A percentile compares a stretch with the other conserved stretches of the same genome.
phyloP scores from a whole-genome alignment of 53 echinoderm and acorn worm genomes.

The Astropecten irregularis region DNA sequence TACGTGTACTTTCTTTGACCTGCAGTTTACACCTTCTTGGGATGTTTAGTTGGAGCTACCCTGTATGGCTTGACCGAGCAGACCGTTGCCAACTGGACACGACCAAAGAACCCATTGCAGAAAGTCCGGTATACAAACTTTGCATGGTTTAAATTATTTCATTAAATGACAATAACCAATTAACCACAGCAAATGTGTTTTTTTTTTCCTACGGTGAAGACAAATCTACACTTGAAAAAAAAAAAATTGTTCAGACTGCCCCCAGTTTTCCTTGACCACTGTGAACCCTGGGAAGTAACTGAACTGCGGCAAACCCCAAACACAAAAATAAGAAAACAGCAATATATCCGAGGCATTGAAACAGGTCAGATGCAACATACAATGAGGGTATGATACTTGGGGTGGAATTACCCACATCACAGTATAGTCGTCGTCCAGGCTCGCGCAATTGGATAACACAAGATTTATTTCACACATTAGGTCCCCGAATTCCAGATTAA shows the following conservation, averaged over 20 bases:
- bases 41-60: constrained; percentile 77
- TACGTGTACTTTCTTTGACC: too few species aligned
- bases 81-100: constrained; percentile 33
- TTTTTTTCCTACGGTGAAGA: not conserved
- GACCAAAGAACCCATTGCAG: constrained; percentile 25
- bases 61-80: constrained; percentile 81
- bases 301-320: not conserved
- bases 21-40: constrained; percentile 66
- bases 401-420: too few species aligned
- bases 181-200: not conserved
- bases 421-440: too few species aligned
- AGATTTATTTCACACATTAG: too few species aligned
- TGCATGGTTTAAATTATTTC: not conserved
- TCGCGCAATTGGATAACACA: too few species aligned
- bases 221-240: not conserved
- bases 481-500: too few species aligned
- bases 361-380: not conserved
- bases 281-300: constrained; percentile 5
- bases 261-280: constrained; percentile 17
- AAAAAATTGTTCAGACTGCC: not conserved
- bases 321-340: not conserved
- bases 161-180: not conserved
- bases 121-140: constrained; percentile 45
- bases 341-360: not conserved
- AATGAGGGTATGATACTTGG: too few species aligned